A percentile compares a stretch with the other conserved stretches of the same genome.
Evolutionary conservation across 2,888 invertebrate genomes (phyloP).

Genomic region (Cinara cedri): DNA sequence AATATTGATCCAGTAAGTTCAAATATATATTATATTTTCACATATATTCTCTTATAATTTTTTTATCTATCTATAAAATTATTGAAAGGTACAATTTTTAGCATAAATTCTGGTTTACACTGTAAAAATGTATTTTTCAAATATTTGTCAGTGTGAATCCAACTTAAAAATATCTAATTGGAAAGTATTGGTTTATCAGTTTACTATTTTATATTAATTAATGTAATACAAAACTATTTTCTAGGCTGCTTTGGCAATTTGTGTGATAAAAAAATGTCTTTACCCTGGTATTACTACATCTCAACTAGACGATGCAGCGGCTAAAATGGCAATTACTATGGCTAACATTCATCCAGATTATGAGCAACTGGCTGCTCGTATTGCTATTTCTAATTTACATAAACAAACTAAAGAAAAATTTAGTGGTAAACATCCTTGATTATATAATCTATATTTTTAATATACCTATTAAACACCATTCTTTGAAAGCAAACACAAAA

Average conservation of each 20-base stretch:
- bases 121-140: too few species aligned
- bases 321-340: slow-evolving; percentile 97
- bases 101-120: too few species aligned
- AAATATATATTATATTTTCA: background rate
- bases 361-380: slow-evolving; percentile 83
- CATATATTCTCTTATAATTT: background rate
- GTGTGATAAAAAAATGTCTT: slow-evolving; percentile 66
- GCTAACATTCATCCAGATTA: slow-evolving; percentile 98
- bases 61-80: background rate
- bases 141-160: too few species aligned
- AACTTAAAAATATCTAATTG: too few species aligned
- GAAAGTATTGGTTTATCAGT: background rate
- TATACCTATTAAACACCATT: too few species aligned
- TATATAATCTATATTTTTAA: too few species aligned
- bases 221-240: background rate
- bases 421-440: slow-evolving; percentile 70
- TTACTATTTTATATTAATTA: background rate
- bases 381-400: slow-evolving; percentile 96
- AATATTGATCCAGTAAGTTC: slow-evolving; percentile 91
- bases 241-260: slow-evolving; percentile 50
- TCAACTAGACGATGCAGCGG: slow-evolving; percentile 95
- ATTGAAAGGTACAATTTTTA: background rate
- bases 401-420: slow-evolving; percentile 97
- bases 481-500: too few species aligned
- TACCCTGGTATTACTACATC: slow-evolving; percentile 96